A percentile compares a stretch with the other conserved stretches of the same genome.
phyloP scores from a whole-genome alignment of 2,797 vertebrate species.

The Gallinago solitaria region DNA sequence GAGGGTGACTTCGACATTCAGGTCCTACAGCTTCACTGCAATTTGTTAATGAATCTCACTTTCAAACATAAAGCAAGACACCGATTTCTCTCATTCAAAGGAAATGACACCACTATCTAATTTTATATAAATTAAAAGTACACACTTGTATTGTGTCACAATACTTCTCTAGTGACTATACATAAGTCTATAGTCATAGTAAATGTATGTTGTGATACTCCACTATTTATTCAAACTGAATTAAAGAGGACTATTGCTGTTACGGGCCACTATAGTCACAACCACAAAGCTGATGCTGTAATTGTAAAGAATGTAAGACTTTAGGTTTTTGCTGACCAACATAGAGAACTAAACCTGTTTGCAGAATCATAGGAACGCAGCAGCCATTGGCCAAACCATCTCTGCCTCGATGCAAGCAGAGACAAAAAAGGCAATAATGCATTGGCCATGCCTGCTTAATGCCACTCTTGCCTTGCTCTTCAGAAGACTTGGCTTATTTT shows the following conservation, averaged over 20 bases:
- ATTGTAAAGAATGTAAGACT: not conserved
- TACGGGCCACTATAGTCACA: not conserved
- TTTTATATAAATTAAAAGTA: not conserved
- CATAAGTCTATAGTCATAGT: not conserved
- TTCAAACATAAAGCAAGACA: not conserved
- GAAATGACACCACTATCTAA: not conserved
- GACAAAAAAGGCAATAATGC: not conserved
- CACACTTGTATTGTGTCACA: not conserved
- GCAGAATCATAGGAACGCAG: not conserved
- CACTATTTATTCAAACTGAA: not conserved
- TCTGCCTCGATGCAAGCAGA: not conserved
- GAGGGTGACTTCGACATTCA: not conserved
- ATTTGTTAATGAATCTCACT: not conserved
- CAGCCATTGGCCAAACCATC: not conserved
- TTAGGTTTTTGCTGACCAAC: not conserved
- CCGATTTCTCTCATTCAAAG: not conserved
- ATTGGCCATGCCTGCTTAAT: not conserved
- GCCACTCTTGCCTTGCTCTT: not conserved
- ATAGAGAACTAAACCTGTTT: not conserved
- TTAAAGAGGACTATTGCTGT: not conserved
- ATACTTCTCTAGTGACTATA: not conserved
- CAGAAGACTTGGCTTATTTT: not conserved
- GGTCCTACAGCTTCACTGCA: not conserved
- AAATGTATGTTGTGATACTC: not conserved
- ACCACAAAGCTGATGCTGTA: not conserved